phyloP scores from a whole-genome alignment of 2,888 invertebrate genomes.

The Dynastes grantii region DNA sequence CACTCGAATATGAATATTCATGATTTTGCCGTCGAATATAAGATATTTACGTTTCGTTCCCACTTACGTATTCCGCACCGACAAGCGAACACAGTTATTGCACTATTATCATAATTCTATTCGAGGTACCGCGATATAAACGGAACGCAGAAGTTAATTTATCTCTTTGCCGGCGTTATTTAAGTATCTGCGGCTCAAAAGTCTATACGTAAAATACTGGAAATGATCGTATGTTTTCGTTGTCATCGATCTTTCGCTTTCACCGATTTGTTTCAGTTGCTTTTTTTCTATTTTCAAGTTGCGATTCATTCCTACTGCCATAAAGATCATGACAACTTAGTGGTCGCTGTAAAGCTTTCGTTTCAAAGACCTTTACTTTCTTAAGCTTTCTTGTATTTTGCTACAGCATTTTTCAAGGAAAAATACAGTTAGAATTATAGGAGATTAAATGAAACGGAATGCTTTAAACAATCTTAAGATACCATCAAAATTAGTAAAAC shows the following conservation, averaged over 20 bases:
- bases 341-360: no score
- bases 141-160: slow-evolving; percentile 7
- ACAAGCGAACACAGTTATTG: slow-evolving; percentile 20
- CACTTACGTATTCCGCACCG: slow-evolving; percentile 8
- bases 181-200: slow-evolving; percentile 1
- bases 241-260: not conserved
- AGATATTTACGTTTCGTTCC: not conserved
- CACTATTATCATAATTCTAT: slow-evolving; percentile 32
- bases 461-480: no score
- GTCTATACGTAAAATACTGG: not conserved
- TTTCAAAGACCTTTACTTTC: no score
- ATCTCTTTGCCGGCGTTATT: slow-evolving; percentile 3
- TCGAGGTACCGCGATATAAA: slow-evolving; percentile 3
- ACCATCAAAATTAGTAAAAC: no score
- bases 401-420: no score
- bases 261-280: not conserved
- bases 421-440: no score
- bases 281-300: no score
- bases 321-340: no score
- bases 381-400: no score
- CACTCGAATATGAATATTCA: slow-evolving; percentile 37
- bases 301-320: no score
- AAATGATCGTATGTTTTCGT: not conserved
- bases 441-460: no score
- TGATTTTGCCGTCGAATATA: slow-evolving; percentile 22